phyloP scores from a whole-genome alignment of 92 coral and sea anemone genomes.

The Pocillopora grandis region DNA sequence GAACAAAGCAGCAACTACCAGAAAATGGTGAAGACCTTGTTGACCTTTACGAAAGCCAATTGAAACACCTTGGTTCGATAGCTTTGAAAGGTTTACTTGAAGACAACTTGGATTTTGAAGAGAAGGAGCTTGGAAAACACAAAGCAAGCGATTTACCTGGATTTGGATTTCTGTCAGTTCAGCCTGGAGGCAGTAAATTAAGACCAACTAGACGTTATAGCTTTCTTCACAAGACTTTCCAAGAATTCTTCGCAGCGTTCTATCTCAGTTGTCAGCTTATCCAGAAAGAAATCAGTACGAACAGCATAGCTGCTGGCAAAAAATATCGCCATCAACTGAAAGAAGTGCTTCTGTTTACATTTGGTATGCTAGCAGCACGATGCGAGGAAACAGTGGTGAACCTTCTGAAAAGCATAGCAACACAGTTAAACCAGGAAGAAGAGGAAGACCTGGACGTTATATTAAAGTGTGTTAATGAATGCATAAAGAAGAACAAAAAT shows the following conservation, averaged over 20 bases:
- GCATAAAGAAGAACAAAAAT: neutral
- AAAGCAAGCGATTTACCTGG: too few species aligned
- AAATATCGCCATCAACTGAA: neutral
- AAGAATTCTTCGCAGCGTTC: neutral
- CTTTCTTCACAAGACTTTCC: too few species aligned
- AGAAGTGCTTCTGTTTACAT: neutral
- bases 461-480: neutral
- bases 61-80: too few species aligned
- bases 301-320: neutral
- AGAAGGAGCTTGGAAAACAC: too few species aligned
- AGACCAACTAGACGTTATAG: too few species aligned
- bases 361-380: neutral
- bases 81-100: too few species aligned
- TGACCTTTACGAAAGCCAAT: too few species aligned
- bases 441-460: neutral
- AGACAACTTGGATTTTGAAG: too few species aligned
- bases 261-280: neutral
- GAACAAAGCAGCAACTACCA: too few species aligned
- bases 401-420: neutral
- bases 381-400: neutral
- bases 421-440: neutral
- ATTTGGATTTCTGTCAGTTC: too few species aligned
- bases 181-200: too few species aligned
- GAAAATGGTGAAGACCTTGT: too few species aligned
- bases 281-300: neutral